A percentile compares a stretch with the other conserved stretches of the same genome.
Evolutionary conservation across 2,113 vertebrate species (phyloP).

Genomic region (Benitochromis conjunctus): DNA sequence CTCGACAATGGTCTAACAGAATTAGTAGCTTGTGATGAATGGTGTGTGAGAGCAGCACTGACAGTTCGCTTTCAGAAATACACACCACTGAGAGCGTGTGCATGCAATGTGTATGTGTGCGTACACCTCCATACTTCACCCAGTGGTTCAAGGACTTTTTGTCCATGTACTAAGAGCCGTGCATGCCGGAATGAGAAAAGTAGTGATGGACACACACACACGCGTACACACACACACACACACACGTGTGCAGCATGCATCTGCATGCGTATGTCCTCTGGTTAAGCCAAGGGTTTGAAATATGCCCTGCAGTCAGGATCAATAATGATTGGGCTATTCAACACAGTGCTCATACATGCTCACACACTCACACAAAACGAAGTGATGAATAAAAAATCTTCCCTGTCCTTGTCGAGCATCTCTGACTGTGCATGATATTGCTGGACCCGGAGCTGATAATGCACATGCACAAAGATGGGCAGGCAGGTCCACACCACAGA

Average conservation of each 20-base stretch:
- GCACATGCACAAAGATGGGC: neutral
- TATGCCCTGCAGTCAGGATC: constrained; percentile 23
- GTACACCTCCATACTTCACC: constrained; percentile 22
- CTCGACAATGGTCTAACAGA: constrained; percentile 96
- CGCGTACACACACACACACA: neutral
- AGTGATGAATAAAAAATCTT: constrained; percentile 12
- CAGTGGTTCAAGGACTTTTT: constrained; percentile 87
- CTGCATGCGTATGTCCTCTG: neutral
- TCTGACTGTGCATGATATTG: constrained; percentile 39
- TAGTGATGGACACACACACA: neutral
- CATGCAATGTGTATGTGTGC: neutral
- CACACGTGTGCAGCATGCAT: neutral
- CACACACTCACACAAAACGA: neutral
- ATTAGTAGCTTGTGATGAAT: constrained; percentile 99
- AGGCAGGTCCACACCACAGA: neutral
- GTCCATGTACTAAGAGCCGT: constrained; percentile 35
- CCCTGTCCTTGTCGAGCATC: constrained; percentile 3
- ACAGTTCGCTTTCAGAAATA: constrained; percentile 92
- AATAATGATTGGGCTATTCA: constrained; percentile 32
- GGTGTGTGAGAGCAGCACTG: constrained; percentile 92
- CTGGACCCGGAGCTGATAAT: constrained; percentile 2
- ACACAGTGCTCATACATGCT: neutral
- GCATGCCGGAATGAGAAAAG: constrained; percentile 6
- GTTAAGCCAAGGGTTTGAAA: constrained; percentile 8
- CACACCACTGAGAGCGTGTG: constrained; percentile 61